Evolutionary conservation across 2,888 invertebrate species (phyloP).

Genomic region (Coelinius sp.): DNA sequence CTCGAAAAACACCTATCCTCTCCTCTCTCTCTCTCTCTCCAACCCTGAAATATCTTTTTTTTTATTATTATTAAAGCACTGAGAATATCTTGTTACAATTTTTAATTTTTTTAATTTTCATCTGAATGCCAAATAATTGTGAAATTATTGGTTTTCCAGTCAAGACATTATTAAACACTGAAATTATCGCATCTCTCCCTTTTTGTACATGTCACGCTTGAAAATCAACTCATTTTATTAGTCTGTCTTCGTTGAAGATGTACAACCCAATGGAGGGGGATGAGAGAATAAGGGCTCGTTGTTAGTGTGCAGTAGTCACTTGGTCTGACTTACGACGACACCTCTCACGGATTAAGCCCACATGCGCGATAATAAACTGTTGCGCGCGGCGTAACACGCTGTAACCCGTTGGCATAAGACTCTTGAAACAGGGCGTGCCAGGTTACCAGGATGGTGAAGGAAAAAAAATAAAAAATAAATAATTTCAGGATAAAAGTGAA

Average conservation of each 20-base stretch:
- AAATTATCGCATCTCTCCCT: background rate
- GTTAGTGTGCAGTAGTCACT: slow-evolving; percentile 37
- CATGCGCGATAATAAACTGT: slow-evolving; percentile 54
- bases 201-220: slow-evolving; percentile 20
- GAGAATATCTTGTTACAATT: too few species aligned
- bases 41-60: background rate
- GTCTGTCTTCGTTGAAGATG: slow-evolving; percentile 22
- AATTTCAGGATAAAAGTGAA: background rate
- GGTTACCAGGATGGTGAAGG: slow-evolving; percentile 40
- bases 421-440: slow-evolving; percentile 41
- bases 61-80: too few species aligned
- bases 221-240: slow-evolving; percentile 26
- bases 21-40: slow-evolving; percentile 1
- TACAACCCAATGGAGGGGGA: slow-evolving; percentile 20
- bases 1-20: slow-evolving; percentile 43
- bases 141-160: too few species aligned
- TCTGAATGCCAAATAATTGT: too few species aligned
- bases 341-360: slow-evolving; percentile 44
- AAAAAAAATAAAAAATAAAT: slow-evolving; percentile 26
- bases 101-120: too few species aligned
- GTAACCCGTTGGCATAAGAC: slow-evolving; percentile 50
- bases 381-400: slow-evolving; percentile 52
- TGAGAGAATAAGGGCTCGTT: slow-evolving; percentile 30
- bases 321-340: slow-evolving; percentile 38
- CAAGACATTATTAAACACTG: background rate